Evolutionary conservation across 2,888 invertebrate species (phyloP), one percentile per base, ranked within the genome.

Genomic region (Amaurobius ferox): DNA sequence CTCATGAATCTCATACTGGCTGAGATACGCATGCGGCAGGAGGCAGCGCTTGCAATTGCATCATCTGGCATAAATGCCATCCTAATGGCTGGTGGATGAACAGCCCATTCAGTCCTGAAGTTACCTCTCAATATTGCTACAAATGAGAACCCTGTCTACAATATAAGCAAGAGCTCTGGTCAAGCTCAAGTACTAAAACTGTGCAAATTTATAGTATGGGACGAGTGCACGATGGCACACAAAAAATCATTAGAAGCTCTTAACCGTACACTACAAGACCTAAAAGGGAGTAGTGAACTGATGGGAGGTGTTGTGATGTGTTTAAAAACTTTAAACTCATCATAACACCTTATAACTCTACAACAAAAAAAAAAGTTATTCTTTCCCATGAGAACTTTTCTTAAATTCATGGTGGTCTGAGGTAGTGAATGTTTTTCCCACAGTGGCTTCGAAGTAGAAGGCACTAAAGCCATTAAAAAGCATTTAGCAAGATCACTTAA

Each of bases 141-240:
- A 3, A 89, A 67, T 68, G 89, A 90, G 87, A 88, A 71, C 13
- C 89, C 91, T 86, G 88, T 88, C 9, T 92, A 91, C 88, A 91
- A 90, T 71, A 90, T 91, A 55, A 79, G 72, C 2, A 90, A 88
- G 19, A 0, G 30, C 13, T 28, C 5, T 1, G 71, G 79, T 0
- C 67, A 67, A 29, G 67, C 61, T 61, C 39, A 2, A 67, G 39
- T 77, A 0, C 11, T 77, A 11, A 1, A 35, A 67, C 32, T 26
- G 7, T 35, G 77, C 26, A 3, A 0, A 6, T 19, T 77, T 0
- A 77, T 77, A 6, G 29, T 77, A 2, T 77, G 77, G 79, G 72
- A 32, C 28, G 29, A 79, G 29, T 66, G 80, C 30, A 67, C 66
- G 0, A 79, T 79, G 70, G 61, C 73, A 0, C 70, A 78, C 23